Evolutionary conservation across 2,113 vertebrate species (phyloP).

Genomic region (Corythoichthys haematopterus): DNA sequence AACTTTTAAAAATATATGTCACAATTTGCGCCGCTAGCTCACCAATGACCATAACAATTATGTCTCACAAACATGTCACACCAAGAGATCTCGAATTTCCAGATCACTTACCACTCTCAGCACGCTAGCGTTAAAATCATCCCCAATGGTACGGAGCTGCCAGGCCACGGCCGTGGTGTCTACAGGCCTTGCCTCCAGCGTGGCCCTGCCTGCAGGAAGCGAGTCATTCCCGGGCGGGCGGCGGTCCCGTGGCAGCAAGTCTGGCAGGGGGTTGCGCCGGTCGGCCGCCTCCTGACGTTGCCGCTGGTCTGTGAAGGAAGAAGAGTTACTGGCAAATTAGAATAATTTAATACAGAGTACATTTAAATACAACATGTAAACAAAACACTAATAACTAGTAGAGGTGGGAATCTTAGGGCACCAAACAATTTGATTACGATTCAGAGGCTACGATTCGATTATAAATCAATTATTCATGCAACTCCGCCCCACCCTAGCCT

Average conservation of each 20-base stretch:
- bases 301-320: not conserved
- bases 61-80: not conserved
- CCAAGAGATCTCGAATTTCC: not conserved
- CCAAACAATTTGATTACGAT: too few relatives aligned
- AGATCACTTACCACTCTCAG: not conserved
- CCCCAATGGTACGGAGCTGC: constrained; percentile 2
- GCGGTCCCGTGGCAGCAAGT: not conserved
- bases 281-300: not conserved
- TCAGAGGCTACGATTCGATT: too few relatives aligned
- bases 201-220: not conserved
- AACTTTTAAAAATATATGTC: too few relatives aligned
- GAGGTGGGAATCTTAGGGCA: too few relatives aligned
- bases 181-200: not conserved
- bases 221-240: not conserved
- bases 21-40: too few relatives aligned
- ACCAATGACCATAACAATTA: too few relatives aligned
- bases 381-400: not conserved
- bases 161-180: not conserved
- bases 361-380: too few relatives aligned
- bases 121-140: not conserved
- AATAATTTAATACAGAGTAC: not conserved
- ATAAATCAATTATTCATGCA: too few relatives aligned
- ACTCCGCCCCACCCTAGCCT: not conserved
- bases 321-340: not conserved
- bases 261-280: not conserved